A percentile compares a stretch with the other conserved stretches of the same genome.
Conservation (phyloP, 2,888 invertebrate genomes). For the Bellardia bayeri region DNA sequence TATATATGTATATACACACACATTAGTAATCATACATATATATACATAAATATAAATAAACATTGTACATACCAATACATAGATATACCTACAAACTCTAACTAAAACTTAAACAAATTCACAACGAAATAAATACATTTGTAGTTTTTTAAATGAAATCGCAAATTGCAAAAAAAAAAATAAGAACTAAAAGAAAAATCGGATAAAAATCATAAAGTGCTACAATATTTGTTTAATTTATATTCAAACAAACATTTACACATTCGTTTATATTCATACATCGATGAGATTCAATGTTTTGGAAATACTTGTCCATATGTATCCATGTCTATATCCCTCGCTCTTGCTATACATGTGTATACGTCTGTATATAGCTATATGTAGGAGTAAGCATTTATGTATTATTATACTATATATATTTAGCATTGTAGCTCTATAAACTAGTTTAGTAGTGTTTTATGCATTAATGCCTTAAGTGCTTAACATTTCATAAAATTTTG, state of each 20-base stretch:
- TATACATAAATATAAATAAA: neutral
- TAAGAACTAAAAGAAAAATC: neutral
- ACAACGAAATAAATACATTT: neutral
- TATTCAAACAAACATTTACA: neutral
- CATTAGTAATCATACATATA: neutral
- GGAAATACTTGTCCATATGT: constrained; percentile 6
- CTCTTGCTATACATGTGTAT: neutral
- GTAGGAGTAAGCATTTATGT: constrained; percentile 9
- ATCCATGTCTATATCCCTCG: neutral
- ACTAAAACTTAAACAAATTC: neutral
- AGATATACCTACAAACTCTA: neutral
- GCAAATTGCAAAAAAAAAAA: neutral
- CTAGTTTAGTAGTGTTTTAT: constrained; percentile 19
- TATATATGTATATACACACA: neutral
- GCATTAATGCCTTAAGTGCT: constrained; percentile 46
- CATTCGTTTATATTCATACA: neutral
- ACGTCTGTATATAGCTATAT: neutral
- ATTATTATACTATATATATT: neutral
- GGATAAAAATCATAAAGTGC: neutral
- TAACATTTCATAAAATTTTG: constrained; percentile 31
- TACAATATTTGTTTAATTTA: constrained; percentile 4
- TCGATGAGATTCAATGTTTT: constrained; percentile 4
- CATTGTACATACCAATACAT: neutral
- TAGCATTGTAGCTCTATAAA: neutral
- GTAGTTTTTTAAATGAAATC: neutral